Conservation (phyloP, 2,888 invertebrate species). For the Monochamus alternatus region DNA sequence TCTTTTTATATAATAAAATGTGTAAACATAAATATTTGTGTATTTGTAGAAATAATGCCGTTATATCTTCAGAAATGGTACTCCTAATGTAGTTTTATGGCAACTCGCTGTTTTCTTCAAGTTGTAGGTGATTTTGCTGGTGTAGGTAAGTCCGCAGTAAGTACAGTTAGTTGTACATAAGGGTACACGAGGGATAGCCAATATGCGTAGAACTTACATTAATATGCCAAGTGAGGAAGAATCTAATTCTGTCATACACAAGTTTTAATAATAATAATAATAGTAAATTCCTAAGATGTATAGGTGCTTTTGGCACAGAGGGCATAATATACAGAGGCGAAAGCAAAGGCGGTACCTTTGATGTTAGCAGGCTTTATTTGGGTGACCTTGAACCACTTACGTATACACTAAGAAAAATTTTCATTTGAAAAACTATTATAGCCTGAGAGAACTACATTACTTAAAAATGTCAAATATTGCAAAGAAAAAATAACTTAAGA, state of each 20-base stretch:
- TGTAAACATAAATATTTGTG: not conserved
- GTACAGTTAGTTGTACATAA: conserved; percentile 1
- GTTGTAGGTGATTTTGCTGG: conserved; percentile 13
- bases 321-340: no score
- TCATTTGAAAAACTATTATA: no score
- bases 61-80: conserved; percentile 1
- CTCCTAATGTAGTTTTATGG: not conserved
- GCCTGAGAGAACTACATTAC: no score
- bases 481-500: no score
- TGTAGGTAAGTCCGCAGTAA: not conserved
- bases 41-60: conserved; percentile 9
- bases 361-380: no score
- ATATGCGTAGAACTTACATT: not conserved
- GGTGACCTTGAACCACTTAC: no score
- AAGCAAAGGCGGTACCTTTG: no score
- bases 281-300: conserved; percentile 48
- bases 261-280: conserved; percentile 30
- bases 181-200: not conserved
- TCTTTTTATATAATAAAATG: not conserved
- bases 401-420: no score
- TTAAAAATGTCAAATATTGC: no score
- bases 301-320: no score
- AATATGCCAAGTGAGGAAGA: conserved; percentile 17
- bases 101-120: conserved; percentile 11
- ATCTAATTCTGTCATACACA: not conserved